Evolutionary conservation across 2,888 invertebrate species (phyloP), one percentile per base, ranked within the genome.

Genomic region (Invenusta paracnida): DNA sequence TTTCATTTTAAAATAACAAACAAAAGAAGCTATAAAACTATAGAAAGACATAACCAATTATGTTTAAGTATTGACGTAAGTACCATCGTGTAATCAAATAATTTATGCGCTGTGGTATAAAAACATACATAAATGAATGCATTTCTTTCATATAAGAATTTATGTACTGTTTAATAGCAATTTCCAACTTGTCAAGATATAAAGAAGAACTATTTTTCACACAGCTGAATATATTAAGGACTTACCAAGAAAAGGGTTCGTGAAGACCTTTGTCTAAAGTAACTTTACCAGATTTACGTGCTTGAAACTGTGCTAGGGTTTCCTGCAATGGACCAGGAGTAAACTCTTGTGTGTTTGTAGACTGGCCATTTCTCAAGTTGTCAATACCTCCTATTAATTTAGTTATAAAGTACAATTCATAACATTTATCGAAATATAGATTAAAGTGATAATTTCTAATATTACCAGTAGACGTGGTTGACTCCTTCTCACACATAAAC

Each of bases 401-500:
- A 48, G 17, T 11, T 17, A 48, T 48, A 48, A 11, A 48, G 5
- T 13, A 28, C 13, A 85, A 25, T 85, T 82, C 2, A 17, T 23
- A 85, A 85, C 29, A 28, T 79, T 13, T 84, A 31, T 13, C 28
- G 1, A 67, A 86, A 11, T 0, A 67, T 23, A 29, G 2, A 1
- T 67, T 86, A 23, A 85, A 48, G 48, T 48, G 48, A 48, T 11
- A 48, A 48, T 48, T 48, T 28, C 11, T 82, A 30, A 31, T 30
- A 73, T 29, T 27, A 67, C n/a, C 84, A 73, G 73, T 30, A 23
- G 82, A 29, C 0, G 73, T 29, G 11, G 79, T 83, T 84, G 0
- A 85, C 29, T 88, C 86, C 29, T 85, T 82, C 87, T 91, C 90
- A 88, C 91, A 91, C 89, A 90, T 90, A 87, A 89, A 91, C 88